Conservation (phyloP, 2,888 invertebrate genomes). For the Adineta ricciae region DNA sequence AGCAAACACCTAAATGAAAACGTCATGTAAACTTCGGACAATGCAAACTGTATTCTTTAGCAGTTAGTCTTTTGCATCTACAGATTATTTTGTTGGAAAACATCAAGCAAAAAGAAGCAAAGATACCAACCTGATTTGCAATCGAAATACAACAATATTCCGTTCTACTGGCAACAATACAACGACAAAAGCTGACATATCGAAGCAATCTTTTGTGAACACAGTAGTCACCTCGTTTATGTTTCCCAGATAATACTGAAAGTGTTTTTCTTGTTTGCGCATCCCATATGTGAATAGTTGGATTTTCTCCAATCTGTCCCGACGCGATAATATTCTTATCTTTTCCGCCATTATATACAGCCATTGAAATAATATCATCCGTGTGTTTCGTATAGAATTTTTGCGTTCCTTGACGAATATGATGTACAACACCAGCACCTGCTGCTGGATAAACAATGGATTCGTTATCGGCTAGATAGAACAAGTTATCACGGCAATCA, state of each 20-base stretch:
- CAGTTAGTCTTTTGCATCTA: too few species aligned
- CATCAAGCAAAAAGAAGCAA: too few species aligned
- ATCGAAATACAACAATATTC: neutral
- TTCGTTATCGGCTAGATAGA: slow-evolving; percentile 46
- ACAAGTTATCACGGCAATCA: slow-evolving; percentile 47
- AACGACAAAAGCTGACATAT: too few species aligned
- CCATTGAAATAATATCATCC: slow-evolving; percentile 49
- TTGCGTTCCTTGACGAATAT: slow-evolving; percentile 45
- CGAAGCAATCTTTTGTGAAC: too few species aligned
- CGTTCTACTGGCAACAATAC: too few species aligned
- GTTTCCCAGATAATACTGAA: slow-evolving; percentile 40
- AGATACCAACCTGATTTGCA: slow-evolving; percentile 5
- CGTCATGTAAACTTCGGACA: too few species aligned
- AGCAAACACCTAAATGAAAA: slow-evolving; percentile 41
- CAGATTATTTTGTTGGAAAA: too few species aligned
- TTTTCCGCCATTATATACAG: slow-evolving; percentile 47
- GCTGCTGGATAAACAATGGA: slow-evolving; percentile 50
- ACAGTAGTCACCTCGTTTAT: slow-evolving; percentile 35
- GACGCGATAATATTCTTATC: slow-evolving; percentile 47
- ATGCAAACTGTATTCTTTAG: too few species aligned
- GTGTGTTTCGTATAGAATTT: slow-evolving; percentile 49
- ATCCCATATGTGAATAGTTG: slow-evolving; percentile 47
- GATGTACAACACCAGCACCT: slow-evolving; percentile 48
- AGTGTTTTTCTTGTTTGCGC: slow-evolving; percentile 44
- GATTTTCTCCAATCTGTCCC: slow-evolving; percentile 48